phyloP scores from a whole-genome alignment of 2,113 vertebrate genomes.

The Ahaetulla prasina region DNA sequence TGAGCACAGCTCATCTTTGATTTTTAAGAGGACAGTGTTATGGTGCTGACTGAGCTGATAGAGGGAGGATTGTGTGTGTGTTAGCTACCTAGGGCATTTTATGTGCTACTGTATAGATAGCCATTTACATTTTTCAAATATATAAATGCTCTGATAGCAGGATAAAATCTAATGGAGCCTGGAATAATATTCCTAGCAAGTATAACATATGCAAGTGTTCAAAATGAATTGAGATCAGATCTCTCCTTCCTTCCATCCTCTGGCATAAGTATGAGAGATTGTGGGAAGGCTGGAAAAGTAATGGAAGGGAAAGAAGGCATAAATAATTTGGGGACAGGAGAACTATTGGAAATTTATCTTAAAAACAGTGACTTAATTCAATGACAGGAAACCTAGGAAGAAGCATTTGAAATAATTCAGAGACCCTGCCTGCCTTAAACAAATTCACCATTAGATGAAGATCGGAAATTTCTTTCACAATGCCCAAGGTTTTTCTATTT shows the following conservation, averaged over 20 bases:
- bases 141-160: background rate
- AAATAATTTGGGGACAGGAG: background rate
- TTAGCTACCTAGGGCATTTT: background rate
- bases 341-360: background rate
- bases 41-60: background rate
- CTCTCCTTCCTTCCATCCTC: background rate
- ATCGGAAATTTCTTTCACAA: background rate
- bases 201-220: background rate
- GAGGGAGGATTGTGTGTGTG: background rate
- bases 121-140: background rate
- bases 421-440: background rate
- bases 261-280: background rate
- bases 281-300: background rate
- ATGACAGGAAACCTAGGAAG: background rate
- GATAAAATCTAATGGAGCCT: background rate
- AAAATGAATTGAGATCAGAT: background rate
- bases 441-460: background rate
- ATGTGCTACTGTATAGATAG: background rate
- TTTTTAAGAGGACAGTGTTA: background rate
- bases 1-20: background rate
- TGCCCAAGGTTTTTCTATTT: background rate
- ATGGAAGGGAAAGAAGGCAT: background rate
- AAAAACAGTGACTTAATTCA: background rate
- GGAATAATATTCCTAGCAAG: background rate
- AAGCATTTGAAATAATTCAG: background rate